phyloP scores from a whole-genome alignment of 2,888 invertebrate species.

The Nebria salina region DNA sequence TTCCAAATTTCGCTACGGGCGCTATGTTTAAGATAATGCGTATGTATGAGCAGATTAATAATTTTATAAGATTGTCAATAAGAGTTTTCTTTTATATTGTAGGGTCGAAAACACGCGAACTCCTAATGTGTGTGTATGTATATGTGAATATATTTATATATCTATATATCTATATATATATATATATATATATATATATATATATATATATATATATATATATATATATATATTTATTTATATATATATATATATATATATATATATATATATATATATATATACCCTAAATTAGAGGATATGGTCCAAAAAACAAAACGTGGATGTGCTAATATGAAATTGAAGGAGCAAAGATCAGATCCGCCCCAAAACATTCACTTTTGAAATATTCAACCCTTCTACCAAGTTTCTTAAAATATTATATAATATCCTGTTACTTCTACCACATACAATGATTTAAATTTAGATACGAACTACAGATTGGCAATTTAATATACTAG shows the following conservation, averaged over 20 bases:
- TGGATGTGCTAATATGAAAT: slow-evolving; percentile 6
- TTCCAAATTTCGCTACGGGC: neutral
- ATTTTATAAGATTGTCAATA: slow-evolving; percentile 27
- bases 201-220: neutral
- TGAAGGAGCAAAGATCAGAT: slow-evolving; percentile 26
- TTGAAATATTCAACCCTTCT: slow-evolving; percentile 33
- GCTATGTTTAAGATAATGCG: neutral
- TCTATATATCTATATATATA: slow-evolving; percentile 36
- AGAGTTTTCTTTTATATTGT: slow-evolving; percentile 32
- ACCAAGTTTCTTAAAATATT: slow-evolving; percentile 43
- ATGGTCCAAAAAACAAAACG: slow-evolving; percentile 33
- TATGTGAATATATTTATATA: slow-evolving; percentile 29
- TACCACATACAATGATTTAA: slow-evolving; percentile 41
- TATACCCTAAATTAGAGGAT: neutral
- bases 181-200: slow-evolving; percentile 43
- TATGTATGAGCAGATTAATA: neutral
- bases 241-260: neutral
- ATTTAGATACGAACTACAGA: slow-evolving; percentile 36
- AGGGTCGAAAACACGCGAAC: neutral
- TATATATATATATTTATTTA: neutral
- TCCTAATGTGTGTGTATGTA: slow-evolving; percentile 1
- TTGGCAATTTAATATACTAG: slow-evolving; percentile 47
- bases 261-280: too few species aligned
- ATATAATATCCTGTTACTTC: slow-evolving; percentile 40
- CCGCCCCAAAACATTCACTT: slow-evolving; percentile 49